Evolutionary conservation across 2,888 invertebrate genomes (phyloP), one percentile per base, ranked within the genome.

Genomic region (Macaria liturata): DNA sequence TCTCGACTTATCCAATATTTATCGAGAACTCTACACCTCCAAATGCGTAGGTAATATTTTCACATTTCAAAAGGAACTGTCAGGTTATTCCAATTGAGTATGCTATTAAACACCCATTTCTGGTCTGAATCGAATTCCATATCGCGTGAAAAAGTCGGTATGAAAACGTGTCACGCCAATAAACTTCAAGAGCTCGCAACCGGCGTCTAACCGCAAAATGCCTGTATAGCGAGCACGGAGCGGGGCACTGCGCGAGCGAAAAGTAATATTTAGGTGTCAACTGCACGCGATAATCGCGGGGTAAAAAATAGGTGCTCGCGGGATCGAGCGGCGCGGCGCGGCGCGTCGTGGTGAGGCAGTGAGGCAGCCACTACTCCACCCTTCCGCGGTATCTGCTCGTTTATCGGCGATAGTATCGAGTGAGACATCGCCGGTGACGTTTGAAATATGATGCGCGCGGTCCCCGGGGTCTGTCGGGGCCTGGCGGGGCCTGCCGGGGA

Each of bases 261-360:
- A 88, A 86, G 88, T 88, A 90, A 91, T 91, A 91, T 89, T 89
- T 86, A 89, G 90, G 85, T 90, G 91, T 91, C 91, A 91, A 88
- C 83, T 85, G 88, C 91, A 91, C 81, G 82, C 91, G 89, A 89
- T 91, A 86, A 91, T 89, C 88, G 86, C 83, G 82, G 81, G 75
- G 81, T 90, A 90, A 91, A 91, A 91, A 91, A 91, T 91, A 76
- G 88, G 79, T 83, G 70, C 71, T 64, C 70, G 64, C 60, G 62
- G 50, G 67, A 78, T 73, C 71, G 62, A 62, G 64, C 69, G 67
- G 59, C 46, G 48, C 46, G 42, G 53, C 46, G 43, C 34, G 9
- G 30, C 30, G 70, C 67, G 56, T 70, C 65, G 6, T 7, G 7
- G 82, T 20, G 20, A 1, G 20, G 20, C n/a, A n/a, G n/a, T 20